Evolutionary conservation across 2,113 vertebrate species (phyloP).

Genomic region (Porphyrio hochstetteri): DNA sequence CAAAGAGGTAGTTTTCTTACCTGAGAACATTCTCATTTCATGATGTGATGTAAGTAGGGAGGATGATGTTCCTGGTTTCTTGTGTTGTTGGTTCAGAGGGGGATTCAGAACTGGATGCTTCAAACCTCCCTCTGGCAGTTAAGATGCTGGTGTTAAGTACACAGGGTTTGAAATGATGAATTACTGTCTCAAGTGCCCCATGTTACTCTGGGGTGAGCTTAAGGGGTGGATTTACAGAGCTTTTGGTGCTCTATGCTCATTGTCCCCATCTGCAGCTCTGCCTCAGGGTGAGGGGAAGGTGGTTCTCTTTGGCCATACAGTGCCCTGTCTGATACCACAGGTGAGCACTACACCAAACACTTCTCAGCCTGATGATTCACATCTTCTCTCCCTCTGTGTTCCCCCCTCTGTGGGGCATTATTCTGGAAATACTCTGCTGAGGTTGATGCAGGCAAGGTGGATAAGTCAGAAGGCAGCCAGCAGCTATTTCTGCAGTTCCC

Average conservation of each 20-base stretch:
- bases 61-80: neutral
- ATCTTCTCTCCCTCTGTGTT: neutral
- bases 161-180: accelerated
- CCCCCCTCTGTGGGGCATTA: neutral
- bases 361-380: neutral
- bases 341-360: neutral
- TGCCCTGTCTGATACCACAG: neutral
- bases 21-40: neutral
- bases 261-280: neutral
- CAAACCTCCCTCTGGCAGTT: neutral
- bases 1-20: neutral
- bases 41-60: neutral
- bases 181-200: neutral
- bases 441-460: neutral
- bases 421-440: neutral
- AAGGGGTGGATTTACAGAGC: neutral
- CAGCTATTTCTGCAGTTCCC: neutral
- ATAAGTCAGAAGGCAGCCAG: neutral
- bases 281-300: accelerated
- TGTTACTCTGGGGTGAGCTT: neutral
- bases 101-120: neutral
- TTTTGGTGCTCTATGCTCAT: neutral
- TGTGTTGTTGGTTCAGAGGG: neutral
- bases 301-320: accelerated
- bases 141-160: neutral